Evolutionary conservation across 2,888 invertebrate genomes (phyloP), one percentile per base, ranked within the genome.

Genomic region (Microctonus hyperodae): DNA sequence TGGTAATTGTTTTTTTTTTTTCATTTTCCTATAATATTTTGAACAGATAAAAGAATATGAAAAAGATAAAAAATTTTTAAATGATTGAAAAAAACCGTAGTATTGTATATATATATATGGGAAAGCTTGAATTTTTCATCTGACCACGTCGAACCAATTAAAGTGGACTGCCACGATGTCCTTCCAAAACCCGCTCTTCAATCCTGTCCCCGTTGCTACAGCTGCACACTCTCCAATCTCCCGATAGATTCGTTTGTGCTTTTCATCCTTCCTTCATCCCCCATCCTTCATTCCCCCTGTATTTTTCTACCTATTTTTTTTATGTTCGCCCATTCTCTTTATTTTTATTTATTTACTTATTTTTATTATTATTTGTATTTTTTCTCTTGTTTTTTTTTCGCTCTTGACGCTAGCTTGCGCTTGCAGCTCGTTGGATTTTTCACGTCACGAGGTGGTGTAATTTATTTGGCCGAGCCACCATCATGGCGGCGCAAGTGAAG

Each of bases 101-200:
- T 48, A 31, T 11, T 23, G 63, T 16, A 28, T 25, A n/a, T 57
- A 65, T 23, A 63, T 16, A 28, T 25, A n/a, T 57, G 65, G 73
- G 76, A n/a, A 75, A 75, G 77, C 75, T 81, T 81, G 80, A 81
- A 82, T 80, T 81, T 80, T 82, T 80, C 78, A 81, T 81, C 80
- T 79, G 79, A 82, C 81, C 81, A 80, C 81, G 80, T 80, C 81
- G 81, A 82, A 81, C 81, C 80, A 82, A 82, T 82, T 81, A 81
- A 82, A 81, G 78, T 79, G 78, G 78, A 79, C 80, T n/a, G n/a
- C 80, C n/a, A 77, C 77, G 77, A 75, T 78, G 74, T 75, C 76
- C 78, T 75, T 75, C 73, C 70, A 76, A 44, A 40, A 28, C 65
- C 37, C n/a, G n/a, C n/a, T n/a, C n/a, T n/a, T n/a, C n/a, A n/a